phyloP scores from a whole-genome alignment of 1,140 invertebrate species.

The Drosophila pruinosa region DNA sequence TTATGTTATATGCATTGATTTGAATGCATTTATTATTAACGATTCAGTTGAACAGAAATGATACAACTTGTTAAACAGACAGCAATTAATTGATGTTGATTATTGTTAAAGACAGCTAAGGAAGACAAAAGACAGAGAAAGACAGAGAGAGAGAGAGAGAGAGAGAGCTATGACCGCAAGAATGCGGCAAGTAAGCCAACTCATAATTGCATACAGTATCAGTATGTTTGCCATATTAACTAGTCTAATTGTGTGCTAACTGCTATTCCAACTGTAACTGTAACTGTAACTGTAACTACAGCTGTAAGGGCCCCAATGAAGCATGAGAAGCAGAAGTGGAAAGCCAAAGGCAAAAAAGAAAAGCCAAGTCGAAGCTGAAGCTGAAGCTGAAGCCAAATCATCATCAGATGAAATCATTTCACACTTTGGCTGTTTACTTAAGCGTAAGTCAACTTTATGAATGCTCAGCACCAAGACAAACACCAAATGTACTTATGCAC shows the following conservation, averaged over 20 bases:
- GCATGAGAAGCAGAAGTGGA: background rate
- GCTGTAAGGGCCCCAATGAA: conserved; percentile 13
- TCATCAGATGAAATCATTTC: conserved; percentile 75
- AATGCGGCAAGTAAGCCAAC: conserved; percentile 35
- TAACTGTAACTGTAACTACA: background rate
- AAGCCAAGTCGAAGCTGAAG: conserved; percentile 22
- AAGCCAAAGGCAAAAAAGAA: background rate
- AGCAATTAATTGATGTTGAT: conserved; percentile 10
- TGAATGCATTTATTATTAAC: too few species aligned
- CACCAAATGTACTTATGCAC: conserved; percentile 47
- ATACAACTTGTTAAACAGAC: background rate
- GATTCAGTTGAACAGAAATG: background rate
- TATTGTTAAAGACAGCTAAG: background rate
- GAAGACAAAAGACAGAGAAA: too few species aligned
- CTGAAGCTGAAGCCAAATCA: conserved; percentile 40
- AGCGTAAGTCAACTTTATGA: conserved; percentile 73
- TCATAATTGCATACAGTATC: conserved; percentile 38
- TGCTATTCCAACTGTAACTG: too few species aligned
- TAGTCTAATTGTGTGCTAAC: conserved; percentile 21
- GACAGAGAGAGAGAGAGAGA: too few species aligned
- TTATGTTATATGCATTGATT: too few species aligned
- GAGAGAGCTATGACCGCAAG: conserved; percentile 14
- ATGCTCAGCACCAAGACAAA: conserved; percentile 65
- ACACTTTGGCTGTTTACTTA: conserved; percentile 77
- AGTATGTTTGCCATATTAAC: conserved; percentile 44